Evolutionary conservation across 2,888 invertebrate genomes (phyloP).

Genomic region (Arge pagana): DNA sequence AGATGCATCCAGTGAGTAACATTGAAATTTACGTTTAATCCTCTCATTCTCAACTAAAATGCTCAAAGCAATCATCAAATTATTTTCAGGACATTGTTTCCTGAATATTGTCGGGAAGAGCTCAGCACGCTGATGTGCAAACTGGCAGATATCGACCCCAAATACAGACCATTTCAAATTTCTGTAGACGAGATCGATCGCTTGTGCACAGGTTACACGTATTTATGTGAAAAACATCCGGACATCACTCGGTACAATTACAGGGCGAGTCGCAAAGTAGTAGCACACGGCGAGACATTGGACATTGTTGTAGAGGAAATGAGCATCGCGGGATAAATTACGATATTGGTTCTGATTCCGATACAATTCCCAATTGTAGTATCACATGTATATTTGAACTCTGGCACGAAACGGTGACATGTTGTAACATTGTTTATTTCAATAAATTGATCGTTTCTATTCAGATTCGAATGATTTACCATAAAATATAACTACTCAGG

Average conservation of each 20-base stretch:
- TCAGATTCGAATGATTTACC: too few species aligned
- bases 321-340: too few species aligned
- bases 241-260: constrained; percentile 71
- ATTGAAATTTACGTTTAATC: too few species aligned
- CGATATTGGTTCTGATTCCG: too few species aligned
- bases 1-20: constrained; percentile 65
- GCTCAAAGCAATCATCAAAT: background rate
- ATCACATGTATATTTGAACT: too few species aligned
- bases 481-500: too few species aligned
- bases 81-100: constrained; percentile 71
- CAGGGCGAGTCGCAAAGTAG: constrained; percentile 60
- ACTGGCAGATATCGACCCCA: constrained; percentile 73
- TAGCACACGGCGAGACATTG: constrained; percentile 20
- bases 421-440: too few species aligned
- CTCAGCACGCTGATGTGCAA: constrained; percentile 71
- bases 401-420: too few species aligned
- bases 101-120: constrained; percentile 68
- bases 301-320: background rate
- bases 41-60: background rate
- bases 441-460: too few species aligned
- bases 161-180: constrained; percentile 73
- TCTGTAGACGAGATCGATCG: constrained; percentile 78
- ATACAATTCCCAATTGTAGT: too few species aligned
- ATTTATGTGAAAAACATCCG: constrained; percentile 71
- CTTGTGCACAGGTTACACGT: constrained; percentile 77